Conservation (phyloP, 1,140 invertebrate species). For the Caenorhabditis tropicalis region DNA sequence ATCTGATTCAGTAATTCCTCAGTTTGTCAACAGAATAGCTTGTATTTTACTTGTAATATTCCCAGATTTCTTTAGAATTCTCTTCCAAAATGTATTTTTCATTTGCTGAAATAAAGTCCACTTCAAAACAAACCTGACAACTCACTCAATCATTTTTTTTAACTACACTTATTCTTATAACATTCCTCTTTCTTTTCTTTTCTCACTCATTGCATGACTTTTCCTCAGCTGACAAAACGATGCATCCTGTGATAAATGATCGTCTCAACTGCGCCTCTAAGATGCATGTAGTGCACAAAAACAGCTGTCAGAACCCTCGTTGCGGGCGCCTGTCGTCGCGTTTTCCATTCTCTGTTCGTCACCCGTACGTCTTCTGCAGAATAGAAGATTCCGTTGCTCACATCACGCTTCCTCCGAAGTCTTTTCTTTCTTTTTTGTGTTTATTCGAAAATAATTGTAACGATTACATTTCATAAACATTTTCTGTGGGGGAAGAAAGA, state of each 20-base stretch:
- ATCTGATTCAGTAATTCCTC: not conserved
- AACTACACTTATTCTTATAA: not conserved
- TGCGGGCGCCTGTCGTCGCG: not conserved
- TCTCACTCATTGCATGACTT: not conserved
- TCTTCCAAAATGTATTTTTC: not conserved
- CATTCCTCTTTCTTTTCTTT: not conserved
- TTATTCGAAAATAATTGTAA: not conserved
- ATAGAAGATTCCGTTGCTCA: conserved; percentile 15
- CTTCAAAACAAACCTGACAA: not conserved
- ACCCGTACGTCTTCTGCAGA: conserved; percentile 29
- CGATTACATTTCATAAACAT: conserved; percentile 10
- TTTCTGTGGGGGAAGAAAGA: not conserved
- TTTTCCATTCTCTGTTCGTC: not conserved
- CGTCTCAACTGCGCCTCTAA: conserved; percentile 15
- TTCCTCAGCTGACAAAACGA: not conserved
- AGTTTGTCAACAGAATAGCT: not conserved
- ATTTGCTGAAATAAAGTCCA: not conserved
- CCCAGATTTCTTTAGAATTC: not conserved
- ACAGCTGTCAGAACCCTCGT: not conserved
- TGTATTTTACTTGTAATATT: not conserved
- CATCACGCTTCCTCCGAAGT: not conserved
- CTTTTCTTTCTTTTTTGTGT: not conserved
- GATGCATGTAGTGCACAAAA: conserved; percentile 42
- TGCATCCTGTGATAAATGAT: conserved; percentile 27
- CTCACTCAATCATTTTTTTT: conserved; percentile 22